These are phyloP conservation scores for Antrozous pallidus DNA, from an alignment of 2,797 vertebrate genomes.

Conservation along the genomic window DNA sequence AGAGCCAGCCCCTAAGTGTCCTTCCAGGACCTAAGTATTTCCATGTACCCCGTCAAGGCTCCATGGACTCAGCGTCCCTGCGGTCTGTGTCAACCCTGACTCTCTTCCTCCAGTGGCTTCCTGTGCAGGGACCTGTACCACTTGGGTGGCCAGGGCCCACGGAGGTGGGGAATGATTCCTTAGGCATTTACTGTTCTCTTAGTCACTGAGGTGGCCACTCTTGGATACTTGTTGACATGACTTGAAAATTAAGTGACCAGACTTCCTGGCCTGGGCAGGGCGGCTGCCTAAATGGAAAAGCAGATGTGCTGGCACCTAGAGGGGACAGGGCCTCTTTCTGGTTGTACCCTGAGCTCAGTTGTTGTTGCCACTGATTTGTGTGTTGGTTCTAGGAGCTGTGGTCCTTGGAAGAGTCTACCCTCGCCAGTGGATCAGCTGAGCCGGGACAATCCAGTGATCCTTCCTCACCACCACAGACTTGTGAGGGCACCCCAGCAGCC, in stretches of 20 bases:
- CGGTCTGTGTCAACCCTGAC: neutral
- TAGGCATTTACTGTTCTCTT: no score
- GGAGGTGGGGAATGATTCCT: neutral
- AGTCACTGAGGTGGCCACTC: fast-evolving
- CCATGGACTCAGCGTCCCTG: neutral
- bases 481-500: neutral
- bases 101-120: neutral
- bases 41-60: neutral
- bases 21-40: neutral
- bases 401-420: neutral
- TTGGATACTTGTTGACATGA: fast-evolving
- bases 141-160: neutral
- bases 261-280: fast-evolving
- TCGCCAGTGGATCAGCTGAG: no score
- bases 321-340: no score
- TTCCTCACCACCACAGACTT: neutral
- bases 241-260: neutral
- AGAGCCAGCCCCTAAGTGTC: neutral
- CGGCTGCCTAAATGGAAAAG: neutral
- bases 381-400: neutral
- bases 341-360: neutral
- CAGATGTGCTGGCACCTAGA: neutral
- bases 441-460: fast-evolving
- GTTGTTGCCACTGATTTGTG: neutral
- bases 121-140: fast-evolving